Evolutionary conservation across 2,888 invertebrate species (phyloP).

Genomic region (Seira ritae): DNA sequence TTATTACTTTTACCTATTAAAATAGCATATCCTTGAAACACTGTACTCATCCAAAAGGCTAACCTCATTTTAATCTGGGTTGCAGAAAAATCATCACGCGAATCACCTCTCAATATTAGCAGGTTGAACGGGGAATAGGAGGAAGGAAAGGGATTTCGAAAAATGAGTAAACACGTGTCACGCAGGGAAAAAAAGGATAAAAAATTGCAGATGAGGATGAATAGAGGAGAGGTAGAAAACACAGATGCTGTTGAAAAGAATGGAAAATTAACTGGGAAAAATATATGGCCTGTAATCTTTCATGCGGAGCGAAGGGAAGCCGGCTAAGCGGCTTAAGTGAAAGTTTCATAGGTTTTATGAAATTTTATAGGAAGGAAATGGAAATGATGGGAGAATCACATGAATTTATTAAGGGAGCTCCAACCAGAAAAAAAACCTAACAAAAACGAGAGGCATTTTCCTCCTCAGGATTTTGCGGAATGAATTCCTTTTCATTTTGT

Average conservation of each 20-base stretch:
- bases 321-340: constrained; percentile 9
- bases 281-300: constrained; percentile 3
- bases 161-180: neutral
- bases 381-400: neutral
- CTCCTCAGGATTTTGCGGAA: neutral
- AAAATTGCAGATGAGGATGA: neutral
- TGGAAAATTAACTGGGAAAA: neutral
- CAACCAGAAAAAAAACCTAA: too few relatives aligned
- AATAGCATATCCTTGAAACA: neutral
- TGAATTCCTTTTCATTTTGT: neutral
- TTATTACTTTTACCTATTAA: too few relatives aligned
- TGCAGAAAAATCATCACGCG: neutral
- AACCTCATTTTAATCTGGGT: neutral
- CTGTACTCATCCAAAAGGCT: neutral
- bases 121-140: neutral
- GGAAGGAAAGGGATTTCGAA: neutral
- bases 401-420: constrained; percentile 3
- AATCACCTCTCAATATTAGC: neutral
- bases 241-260: neutral
- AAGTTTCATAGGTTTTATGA: constrained; percentile 1
- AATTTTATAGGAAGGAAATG: constrained; percentile 6
- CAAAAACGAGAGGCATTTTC: too few relatives aligned
- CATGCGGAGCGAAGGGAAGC: constrained; percentile 4
- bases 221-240: neutral
- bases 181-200: neutral